Evolutionary conservation across 2,888 invertebrate genomes (phyloP).

Genomic region (Balanococcus diminutus): DNA sequence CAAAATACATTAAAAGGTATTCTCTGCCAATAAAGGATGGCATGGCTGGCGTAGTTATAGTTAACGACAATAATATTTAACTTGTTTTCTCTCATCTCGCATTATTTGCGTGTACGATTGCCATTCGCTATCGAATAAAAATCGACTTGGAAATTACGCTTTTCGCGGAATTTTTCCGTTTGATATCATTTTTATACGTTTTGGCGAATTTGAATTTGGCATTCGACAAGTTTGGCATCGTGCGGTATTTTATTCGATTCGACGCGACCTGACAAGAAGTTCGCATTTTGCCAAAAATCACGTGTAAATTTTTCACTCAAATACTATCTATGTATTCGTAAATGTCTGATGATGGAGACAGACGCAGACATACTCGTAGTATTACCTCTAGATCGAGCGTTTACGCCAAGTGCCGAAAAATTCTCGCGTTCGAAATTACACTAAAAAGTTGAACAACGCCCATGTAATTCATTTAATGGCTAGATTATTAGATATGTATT

Average conservation of each 20-base stretch:
- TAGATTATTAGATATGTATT: background rate
- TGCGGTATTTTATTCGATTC: conserved; percentile 25
- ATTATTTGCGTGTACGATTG: background rate
- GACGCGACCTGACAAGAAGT: too few relatives aligned
- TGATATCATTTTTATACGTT: conserved; percentile 50
- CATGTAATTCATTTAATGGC: background rate
- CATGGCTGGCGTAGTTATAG: background rate
- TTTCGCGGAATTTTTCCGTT: background rate
- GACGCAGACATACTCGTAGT: background rate
- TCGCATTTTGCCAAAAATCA: conserved; percentile 4
- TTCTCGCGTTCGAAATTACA: background rate
- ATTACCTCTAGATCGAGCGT: too few relatives aligned
- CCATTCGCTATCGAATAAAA: background rate
- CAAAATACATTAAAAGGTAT: background rate
- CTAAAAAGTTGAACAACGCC: background rate
- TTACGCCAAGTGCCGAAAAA: background rate
- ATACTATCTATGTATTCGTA: background rate
- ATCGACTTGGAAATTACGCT: background rate
- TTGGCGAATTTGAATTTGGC: conserved; percentile 49
- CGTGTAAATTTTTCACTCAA: background rate
- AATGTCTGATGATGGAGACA: background rate
- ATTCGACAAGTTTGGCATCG: conserved; percentile 47
- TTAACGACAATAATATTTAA: background rate
- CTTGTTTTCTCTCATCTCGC: background rate
- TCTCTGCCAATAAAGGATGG: background rate